A percentile compares a stretch with the other conserved stretches of the same genome.
phyloP scores from a whole-genome alignment of 2,888 invertebrate species.

The Subacronicta megacephala region DNA sequence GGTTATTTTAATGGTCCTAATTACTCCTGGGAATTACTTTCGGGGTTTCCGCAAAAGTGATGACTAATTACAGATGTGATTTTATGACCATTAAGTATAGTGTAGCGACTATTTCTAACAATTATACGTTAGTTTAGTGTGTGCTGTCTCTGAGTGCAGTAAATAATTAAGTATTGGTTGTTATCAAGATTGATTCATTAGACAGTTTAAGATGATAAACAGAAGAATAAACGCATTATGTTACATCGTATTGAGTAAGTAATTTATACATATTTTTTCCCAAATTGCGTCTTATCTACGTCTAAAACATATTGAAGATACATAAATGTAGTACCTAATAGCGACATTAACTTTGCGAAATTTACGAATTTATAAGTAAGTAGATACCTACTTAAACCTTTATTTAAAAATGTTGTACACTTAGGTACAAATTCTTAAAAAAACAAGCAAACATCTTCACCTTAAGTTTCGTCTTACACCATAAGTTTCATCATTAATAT shows the following conservation, averaged over 20 bases:
- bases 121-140: slow-evolving; percentile 11
- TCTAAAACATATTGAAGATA: too few species aligned
- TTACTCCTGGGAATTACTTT: slow-evolving; percentile 1
- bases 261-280: neutral
- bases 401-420: too few species aligned
- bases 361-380: too few species aligned
- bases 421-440: too few species aligned
- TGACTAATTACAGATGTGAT: slow-evolving; percentile 5
- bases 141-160: slow-evolving; percentile 2
- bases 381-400: too few species aligned
- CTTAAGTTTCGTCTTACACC: too few species aligned
- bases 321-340: too few species aligned
- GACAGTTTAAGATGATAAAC: slow-evolving; percentile 5
- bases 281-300: too few species aligned
- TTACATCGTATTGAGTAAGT: slow-evolving; percentile 31
- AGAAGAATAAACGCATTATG: slow-evolving; percentile 5
- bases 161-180: neutral
- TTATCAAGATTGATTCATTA: too few species aligned
- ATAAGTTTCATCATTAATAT: neutral
- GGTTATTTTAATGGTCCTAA: slow-evolving; percentile 3
- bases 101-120: slow-evolving; percentile 3
- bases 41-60: slow-evolving; percentile 16
- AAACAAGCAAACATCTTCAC: too few species aligned
- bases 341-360: too few species aligned
- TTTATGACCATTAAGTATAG: slow-evolving; percentile 3